phyloP scores from a whole-genome alignment of 2,888 invertebrate species.

The Nysson spinosus region DNA sequence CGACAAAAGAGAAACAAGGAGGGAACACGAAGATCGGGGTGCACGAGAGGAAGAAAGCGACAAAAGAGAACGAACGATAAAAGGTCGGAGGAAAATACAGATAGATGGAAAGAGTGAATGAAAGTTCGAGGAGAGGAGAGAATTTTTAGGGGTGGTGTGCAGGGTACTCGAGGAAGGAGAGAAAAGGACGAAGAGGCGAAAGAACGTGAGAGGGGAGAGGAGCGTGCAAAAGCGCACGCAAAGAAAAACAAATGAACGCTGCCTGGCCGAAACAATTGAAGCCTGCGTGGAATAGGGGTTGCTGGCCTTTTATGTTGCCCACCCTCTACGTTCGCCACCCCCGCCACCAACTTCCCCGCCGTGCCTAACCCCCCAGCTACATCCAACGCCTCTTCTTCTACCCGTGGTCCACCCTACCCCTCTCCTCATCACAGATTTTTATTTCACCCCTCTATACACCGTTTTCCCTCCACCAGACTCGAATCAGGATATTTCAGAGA shows the following conservation, averaged over 20 bases:
- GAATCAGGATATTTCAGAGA: conserved; percentile 60
- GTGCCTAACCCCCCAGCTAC: conserved; percentile 51
- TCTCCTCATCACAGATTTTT: not conserved
- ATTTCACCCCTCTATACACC: conserved; percentile 4
- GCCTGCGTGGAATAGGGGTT: conserved; percentile 70
- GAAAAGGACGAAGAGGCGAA: conserved; percentile 4
- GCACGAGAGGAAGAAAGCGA: conserved; percentile 10
- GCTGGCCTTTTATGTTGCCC: conserved; percentile 72
- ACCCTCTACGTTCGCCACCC: conserved; percentile 50
- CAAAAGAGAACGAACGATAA: not conserved
- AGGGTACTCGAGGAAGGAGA: conserved; percentile 22
- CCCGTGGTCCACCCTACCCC: not conserved
- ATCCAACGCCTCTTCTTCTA: conserved; percentile 37
- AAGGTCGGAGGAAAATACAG: not conserved
- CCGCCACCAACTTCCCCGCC: conserved; percentile 41
- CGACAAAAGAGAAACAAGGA: conserved; percentile 3
- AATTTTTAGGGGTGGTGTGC: not conserved
- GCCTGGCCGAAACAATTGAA: conserved; percentile 74
- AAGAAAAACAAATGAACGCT: conserved; percentile 74
- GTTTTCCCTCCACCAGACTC: conserved; percentile 43
- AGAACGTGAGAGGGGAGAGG: conserved; percentile 37
- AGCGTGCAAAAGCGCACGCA: conserved; percentile 68
- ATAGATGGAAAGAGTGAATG: conserved; percentile 15
- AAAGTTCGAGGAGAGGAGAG: conserved; percentile 27
- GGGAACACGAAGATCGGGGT: conserved; percentile 12